Base-by-base conservation (phyloP, 2,113 vertebrate species). In the Pungitius pungitius region DNA sequence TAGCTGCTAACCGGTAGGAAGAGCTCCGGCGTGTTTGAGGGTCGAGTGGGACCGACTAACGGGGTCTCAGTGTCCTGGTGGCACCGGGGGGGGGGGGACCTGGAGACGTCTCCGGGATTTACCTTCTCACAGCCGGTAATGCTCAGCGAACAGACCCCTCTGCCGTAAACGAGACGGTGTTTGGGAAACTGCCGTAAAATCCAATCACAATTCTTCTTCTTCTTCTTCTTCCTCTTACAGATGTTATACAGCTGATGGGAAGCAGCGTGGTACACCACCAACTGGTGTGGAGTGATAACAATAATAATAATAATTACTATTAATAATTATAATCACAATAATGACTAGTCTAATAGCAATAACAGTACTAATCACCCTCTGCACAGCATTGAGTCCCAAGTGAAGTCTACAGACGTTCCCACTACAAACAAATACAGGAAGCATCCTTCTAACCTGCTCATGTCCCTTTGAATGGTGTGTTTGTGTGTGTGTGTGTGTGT, bases 181-280 rank as follows among this genome's bases (percentile, higher is more conserved):
- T 78, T 78, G 52, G 42, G 6, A 3, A 80, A 73, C 58, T 84
- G 87, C 87, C 83, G 87, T 54, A 69, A 85, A 26, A 79, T n/a
- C 33, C 33, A 35, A 35, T 35, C 33, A 35, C 33, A 7, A 35
- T 43, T 43, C 40, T 43, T 43, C 49, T 22, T 22, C n/a, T 47
- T 47, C 45, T 47, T 47, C 45, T 47, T 47, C 18, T n/a, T 4
- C n/a, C 24, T 24, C 49, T 24, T 51, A 6, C 45, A 11, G 47
- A 51, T 4, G 10, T 22, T 22, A 39, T 39, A n/a, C n/a, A n/a
- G n/a, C n/a, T 30, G 30, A 30, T 30, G n/a, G n/a, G 30, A 30
- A 30, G 30, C 30, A 30, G 30, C 30, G 30, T 30, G 3, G 3
- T 30, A 30, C 39, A 18, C 6, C 43, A 45, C 17, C 43, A 18